A percentile compares a stretch with the other conserved stretches of the same genome.
phyloP scores from a whole-genome alignment of 2,888 invertebrate species.

The Micoletzkya japonica region DNA sequence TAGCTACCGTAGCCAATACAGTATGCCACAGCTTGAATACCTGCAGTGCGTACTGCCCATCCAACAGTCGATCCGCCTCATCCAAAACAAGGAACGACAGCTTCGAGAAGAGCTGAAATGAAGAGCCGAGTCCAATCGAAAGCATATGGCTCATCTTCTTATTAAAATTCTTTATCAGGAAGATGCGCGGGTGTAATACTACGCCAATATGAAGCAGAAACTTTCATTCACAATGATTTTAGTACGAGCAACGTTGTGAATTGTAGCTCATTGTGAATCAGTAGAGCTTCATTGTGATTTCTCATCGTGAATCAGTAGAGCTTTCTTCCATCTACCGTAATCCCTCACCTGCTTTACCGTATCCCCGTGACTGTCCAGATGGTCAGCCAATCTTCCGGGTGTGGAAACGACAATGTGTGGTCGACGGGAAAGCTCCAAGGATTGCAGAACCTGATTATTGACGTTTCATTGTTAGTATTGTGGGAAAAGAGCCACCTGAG shows the following conservation, averaged over 20 bases:
- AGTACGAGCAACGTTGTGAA: no score
- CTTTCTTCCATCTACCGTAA: no score
- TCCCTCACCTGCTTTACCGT: conserved; percentile 10
- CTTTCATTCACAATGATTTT: no score
- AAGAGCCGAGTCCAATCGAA: background rate
- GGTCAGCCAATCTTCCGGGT: conserved; percentile 90
- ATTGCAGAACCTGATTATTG: conserved; percentile 75
- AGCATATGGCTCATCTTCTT: background rate
- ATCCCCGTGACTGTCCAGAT: conserved; percentile 71
- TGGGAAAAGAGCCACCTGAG: no score
- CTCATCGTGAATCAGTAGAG: no score
- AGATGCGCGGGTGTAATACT: no score
- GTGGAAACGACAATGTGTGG: conserved; percentile 96
- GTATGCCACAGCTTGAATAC: no score
- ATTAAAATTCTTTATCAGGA: background rate
- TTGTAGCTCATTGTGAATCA: no score
- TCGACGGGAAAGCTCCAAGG: conserved; percentile 77
- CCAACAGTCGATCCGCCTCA: conserved; percentile 86
- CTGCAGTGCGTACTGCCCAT: conserved; percentile 65
- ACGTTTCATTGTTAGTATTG: no score
- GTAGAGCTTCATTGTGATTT: no score
- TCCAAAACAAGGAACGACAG: conserved; percentile 88
- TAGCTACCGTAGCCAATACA: background rate
- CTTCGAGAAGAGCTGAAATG: conserved; percentile 72
- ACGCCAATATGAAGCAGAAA: no score